Evolutionary conservation across 2,888 invertebrate genomes (phyloP).

Genomic region (Colletes collaris): DNA sequence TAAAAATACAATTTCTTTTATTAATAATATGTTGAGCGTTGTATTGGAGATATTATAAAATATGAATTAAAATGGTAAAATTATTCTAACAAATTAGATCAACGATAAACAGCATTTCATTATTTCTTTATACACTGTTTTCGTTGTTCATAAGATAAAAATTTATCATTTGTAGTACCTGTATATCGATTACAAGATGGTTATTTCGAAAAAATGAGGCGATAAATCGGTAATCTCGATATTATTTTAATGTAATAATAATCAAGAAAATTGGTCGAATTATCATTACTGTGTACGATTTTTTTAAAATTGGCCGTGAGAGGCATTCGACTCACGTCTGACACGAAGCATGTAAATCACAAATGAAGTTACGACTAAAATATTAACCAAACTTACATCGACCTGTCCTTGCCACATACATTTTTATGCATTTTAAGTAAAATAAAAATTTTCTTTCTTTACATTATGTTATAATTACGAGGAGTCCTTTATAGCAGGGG

Average conservation of each 20-base stretch:
- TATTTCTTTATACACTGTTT: background rate
- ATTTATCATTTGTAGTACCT: background rate
- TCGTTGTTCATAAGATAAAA: background rate
- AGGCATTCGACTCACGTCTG: conserved; percentile 22
- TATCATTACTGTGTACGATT: conserved; percentile 13
- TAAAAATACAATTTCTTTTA: background rate
- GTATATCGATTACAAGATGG: background rate
- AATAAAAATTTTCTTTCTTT: background rate
- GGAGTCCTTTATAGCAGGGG: background rate
- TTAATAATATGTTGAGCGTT: background rate
- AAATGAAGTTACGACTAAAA: conserved; percentile 21
- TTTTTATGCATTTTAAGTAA: background rate
- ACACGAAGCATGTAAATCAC: conserved; percentile 25
- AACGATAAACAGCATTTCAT: background rate
- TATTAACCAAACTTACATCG: conserved; percentile 1
- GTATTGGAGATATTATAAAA: background rate
- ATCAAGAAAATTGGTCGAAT: conserved; percentile 13
- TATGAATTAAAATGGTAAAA: background rate
- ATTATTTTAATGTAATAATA: conserved; percentile 19
- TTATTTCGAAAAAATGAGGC: background rate
- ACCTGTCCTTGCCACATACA: background rate
- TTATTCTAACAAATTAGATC: background rate
- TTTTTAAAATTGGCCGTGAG: conserved; percentile 21
- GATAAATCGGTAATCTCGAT: conserved; percentile 11
- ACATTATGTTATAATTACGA: background rate